phyloP scores from a whole-genome alignment of 2,888 invertebrate genomes.

The Eutolmus rufibarbis region DNA sequence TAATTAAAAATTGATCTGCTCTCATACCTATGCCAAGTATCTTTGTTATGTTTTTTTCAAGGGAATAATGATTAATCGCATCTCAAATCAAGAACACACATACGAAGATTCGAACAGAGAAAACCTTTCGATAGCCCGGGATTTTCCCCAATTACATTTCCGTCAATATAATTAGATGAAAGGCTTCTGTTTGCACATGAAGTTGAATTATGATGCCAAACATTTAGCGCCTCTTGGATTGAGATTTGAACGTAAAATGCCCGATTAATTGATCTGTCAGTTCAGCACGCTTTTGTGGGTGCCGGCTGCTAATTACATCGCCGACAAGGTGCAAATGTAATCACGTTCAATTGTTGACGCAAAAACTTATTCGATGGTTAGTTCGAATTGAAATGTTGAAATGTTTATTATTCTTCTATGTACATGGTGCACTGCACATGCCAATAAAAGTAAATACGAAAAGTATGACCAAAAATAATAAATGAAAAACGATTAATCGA shows the following conservation, averaged over 20 bases:
- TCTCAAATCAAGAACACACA: not conserved
- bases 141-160: not conserved
- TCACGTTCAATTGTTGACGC: not conserved
- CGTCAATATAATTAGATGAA: constrained; percentile 15
- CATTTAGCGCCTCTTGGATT: not conserved
- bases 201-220: not conserved
- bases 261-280: constrained; percentile 22
- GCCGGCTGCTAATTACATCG: not conserved
- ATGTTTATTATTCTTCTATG: not conserved
- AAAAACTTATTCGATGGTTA: not conserved
- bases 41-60: not conserved
- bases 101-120: not conserved
- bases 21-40: not conserved
- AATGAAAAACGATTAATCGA: not conserved
- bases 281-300: not conserved
- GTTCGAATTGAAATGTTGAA: not conserved
- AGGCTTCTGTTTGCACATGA: not conserved
- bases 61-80: not conserved
- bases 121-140: not conserved
- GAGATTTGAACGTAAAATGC: not conserved
- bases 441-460: not conserved
- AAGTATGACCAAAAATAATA: not conserved
- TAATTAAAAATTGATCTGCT: not conserved
- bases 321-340: not conserved
- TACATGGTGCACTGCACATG: too few relatives aligned